A percentile compares a stretch with the other conserved stretches of the same genome.
Conservation (phyloP, 2,888 invertebrate genomes). For the Phaonia tiefii region DNA sequence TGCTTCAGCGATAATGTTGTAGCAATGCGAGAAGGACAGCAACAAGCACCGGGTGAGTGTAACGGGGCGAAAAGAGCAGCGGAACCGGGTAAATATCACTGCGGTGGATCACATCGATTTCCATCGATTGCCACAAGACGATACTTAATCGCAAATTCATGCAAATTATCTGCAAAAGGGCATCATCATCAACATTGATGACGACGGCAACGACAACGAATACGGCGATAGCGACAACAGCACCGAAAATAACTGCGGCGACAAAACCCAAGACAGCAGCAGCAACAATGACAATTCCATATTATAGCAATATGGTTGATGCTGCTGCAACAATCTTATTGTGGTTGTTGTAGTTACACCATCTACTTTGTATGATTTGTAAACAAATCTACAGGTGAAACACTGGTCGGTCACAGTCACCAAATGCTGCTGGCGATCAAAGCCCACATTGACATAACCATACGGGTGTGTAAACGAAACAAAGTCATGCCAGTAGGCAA, state of each 20-base stretch:
- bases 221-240: background rate
- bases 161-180: conserved; percentile 70
- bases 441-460: conserved; percentile 23
- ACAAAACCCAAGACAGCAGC: background rate
- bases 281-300: conserved; percentile 33
- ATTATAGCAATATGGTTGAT: conserved; percentile 17
- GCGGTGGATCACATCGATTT: conserved; percentile 66
- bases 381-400: conserved; percentile 60
- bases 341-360: background rate
- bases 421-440: conserved; percentile 1
- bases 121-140: conserved; percentile 64
- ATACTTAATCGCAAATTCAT: conserved; percentile 70
- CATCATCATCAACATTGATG: conserved; percentile 39
- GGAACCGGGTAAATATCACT: conserved; percentile 55
- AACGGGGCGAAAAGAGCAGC: background rate
- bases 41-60: background rate
- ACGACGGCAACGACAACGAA: background rate
- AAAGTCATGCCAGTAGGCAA: background rate
- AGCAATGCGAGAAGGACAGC: conserved; percentile 40
- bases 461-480: background rate
- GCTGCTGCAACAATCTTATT: conserved; percentile 33
- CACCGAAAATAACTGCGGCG: too few relatives aligned
- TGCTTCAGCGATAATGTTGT: conserved; percentile 61
- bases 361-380: conserved; percentile 37
- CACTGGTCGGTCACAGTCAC: conserved; percentile 33